A percentile compares a stretch with the other conserved stretches of the same genome.
These are phyloP conservation scores for Hydrolagus colliei DNA, from an alignment of 2,797 vertebrate species.

Conservation along the genomic window DNA sequence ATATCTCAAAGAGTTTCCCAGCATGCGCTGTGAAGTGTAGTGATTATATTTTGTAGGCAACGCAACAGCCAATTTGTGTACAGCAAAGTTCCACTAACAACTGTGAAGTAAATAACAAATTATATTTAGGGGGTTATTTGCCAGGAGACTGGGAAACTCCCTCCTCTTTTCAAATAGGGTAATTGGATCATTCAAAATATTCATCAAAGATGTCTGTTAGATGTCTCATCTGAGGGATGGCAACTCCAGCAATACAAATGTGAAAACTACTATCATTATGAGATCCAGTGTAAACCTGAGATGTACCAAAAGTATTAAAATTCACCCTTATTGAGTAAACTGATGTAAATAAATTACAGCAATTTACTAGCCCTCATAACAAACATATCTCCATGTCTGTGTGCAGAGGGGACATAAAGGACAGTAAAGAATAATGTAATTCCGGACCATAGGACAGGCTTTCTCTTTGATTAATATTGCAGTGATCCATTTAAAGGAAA, in stretches of 20 bases:
- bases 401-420: neutral
- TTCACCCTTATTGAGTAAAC: neutral
- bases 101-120: too few relatives aligned
- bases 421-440: neutral
- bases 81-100: too few relatives aligned
- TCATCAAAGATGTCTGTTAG: neutral
- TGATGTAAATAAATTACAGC: neutral
- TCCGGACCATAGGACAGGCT: neutral
- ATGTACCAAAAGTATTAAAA: neutral
- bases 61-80: too few relatives aligned
- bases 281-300: neutral
- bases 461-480: conserved; percentile 4
- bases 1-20: too few relatives aligned
- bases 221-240: neutral
- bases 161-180: too few relatives aligned
- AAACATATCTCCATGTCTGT: neutral
- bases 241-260: neutral
- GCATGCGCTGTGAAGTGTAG: too few relatives aligned
- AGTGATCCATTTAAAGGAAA: neutral
- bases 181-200: too few relatives aligned
- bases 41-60: too few relatives aligned
- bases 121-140: too few relatives aligned
- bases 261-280: neutral
- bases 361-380: neutral
- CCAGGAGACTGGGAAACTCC: too few relatives aligned